phyloP scores from a whole-genome alignment of 2,113 vertebrate genomes.

The Forbesichthys agassizii region DNA sequence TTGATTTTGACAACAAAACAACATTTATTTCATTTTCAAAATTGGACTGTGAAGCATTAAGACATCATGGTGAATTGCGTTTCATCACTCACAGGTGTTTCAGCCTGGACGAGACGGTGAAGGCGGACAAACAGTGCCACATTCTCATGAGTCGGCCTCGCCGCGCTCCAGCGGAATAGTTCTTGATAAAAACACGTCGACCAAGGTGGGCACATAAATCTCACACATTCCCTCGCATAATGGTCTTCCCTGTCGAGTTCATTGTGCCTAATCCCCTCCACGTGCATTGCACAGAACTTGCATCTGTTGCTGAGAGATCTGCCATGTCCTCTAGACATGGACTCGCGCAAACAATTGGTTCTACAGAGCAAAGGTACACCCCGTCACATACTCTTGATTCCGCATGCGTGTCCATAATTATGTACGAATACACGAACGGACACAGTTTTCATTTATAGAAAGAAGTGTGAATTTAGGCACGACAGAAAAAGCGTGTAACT shows the following conservation, averaged over 20 bases:
- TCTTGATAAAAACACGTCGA: constrained; percentile 80
- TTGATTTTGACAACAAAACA: too few species aligned
- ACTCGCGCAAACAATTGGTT: constrained; percentile 83
- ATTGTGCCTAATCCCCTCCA: background rate
- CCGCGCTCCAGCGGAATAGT: constrained; percentile 73
- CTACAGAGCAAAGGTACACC: constrained; percentile 87
- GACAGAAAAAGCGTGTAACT: constrained; percentile 1
- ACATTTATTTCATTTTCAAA: background rate
- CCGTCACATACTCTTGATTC: background rate
- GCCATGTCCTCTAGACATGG: constrained; percentile 82
- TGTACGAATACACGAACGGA: background rate
- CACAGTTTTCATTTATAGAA: too few species aligned
- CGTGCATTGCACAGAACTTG: constrained; percentile 57
- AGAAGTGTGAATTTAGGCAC: background rate
- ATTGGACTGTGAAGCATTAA: background rate
- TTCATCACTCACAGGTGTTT: constrained; percentile 77
- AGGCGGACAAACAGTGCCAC: constrained; percentile 56
- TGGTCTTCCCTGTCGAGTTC: background rate
- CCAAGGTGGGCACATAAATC: constrained; percentile 77
- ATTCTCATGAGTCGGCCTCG: constrained; percentile 67
- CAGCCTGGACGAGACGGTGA: constrained; percentile 83
- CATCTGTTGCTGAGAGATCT: constrained; percentile 75
- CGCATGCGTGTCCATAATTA: background rate
- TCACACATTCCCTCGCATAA: background rate
- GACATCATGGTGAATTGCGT: background rate